Percentiles rank a stretch among this genome's conserved stretches.
These are phyloP conservation scores for Molossus molossus DNA, from an alignment of 2,797 vertebrate genomes.

Conservation along the genomic window DNA sequence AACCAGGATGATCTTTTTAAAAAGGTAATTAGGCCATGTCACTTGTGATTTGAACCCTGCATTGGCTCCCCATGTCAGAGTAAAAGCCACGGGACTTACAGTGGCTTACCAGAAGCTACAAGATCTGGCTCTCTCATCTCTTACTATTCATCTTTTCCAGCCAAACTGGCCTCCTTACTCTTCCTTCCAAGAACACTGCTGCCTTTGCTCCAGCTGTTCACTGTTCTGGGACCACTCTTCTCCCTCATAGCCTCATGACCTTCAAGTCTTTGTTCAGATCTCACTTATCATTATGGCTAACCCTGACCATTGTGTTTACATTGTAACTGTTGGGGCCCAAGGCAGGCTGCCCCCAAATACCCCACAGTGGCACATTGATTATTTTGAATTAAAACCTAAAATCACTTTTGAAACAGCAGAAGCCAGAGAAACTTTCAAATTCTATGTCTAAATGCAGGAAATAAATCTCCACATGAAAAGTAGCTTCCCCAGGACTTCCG, in stretches of 20 bases:
- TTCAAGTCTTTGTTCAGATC: neutral
- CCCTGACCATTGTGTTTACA: neutral
- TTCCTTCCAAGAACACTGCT: neutral
- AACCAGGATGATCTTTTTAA: neutral
- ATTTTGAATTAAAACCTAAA: neutral
- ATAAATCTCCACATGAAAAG: neutral
- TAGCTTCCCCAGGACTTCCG: neutral
- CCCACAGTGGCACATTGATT: neutral
- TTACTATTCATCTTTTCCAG: neutral
- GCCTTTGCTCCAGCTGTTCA: neutral
- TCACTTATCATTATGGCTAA: neutral
- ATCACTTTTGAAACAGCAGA: neutral
- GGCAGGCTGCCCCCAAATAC: neutral
- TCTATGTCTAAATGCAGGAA: neutral
- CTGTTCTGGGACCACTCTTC: neutral
- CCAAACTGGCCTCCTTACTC: neutral
- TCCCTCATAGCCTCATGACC: neutral
- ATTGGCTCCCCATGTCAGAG: neutral
- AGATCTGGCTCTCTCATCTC: neutral
- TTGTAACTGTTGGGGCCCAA: neutral
- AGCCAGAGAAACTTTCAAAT: neutral
- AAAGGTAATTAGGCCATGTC: neutral
- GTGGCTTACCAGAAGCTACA: neutral
- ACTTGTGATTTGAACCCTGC: neutral
- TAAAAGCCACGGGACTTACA: neutral